A percentile compares a stretch with the other conserved stretches of the same genome.
Evolutionary conservation across 1,140 invertebrate genomes (phyloP).

Genomic region (Andrena cerasifolii): DNA sequence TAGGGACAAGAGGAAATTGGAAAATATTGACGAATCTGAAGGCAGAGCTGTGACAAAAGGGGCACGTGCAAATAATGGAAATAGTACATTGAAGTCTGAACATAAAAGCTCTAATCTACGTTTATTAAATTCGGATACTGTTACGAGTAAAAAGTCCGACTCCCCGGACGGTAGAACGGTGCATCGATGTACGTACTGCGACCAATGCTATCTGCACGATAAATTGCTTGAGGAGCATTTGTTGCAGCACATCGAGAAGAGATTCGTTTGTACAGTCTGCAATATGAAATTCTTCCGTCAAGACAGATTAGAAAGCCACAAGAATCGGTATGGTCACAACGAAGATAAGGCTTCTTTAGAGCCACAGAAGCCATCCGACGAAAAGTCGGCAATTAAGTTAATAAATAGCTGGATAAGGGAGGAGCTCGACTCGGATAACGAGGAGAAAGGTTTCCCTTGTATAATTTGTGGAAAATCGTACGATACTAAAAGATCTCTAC

Average conservation of each 20-base stretch:
- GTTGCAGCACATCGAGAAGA: slow-evolving; percentile 60
- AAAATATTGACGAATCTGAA: slow-evolving; percentile 46
- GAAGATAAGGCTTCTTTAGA: slow-evolving; percentile 58
- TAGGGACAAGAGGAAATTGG: slow-evolving; percentile 69
- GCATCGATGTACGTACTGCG: slow-evolving; percentile 63
- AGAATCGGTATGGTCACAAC: slow-evolving; percentile 63
- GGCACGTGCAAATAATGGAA: background rate
- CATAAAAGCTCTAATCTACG: background rate
- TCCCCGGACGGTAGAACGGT: slow-evolving; percentile 6
- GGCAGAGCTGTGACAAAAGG: background rate
- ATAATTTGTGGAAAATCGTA: slow-evolving; percentile 74
- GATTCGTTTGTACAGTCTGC: slow-evolving; percentile 69
- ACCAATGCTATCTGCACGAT: slow-evolving; percentile 52
- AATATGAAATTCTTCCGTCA: slow-evolving; percentile 73
- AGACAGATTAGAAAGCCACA: slow-evolving; percentile 68
- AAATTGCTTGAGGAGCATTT: slow-evolving; percentile 61
- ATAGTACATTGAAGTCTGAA: background rate
- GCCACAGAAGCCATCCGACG: slow-evolving; percentile 67
- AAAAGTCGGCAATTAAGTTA: slow-evolving; percentile 71
- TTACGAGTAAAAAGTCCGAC: slow-evolving; percentile 24
- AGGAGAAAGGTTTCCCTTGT: slow-evolving; percentile 72
- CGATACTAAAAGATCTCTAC: slow-evolving; percentile 71
- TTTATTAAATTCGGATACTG: slow-evolving; percentile 24
- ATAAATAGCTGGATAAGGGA: slow-evolving; percentile 76
- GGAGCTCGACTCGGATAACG: slow-evolving; percentile 74